phyloP scores from a whole-genome alignment of 2,797 vertebrate species.

The Podargus strigoides region DNA sequence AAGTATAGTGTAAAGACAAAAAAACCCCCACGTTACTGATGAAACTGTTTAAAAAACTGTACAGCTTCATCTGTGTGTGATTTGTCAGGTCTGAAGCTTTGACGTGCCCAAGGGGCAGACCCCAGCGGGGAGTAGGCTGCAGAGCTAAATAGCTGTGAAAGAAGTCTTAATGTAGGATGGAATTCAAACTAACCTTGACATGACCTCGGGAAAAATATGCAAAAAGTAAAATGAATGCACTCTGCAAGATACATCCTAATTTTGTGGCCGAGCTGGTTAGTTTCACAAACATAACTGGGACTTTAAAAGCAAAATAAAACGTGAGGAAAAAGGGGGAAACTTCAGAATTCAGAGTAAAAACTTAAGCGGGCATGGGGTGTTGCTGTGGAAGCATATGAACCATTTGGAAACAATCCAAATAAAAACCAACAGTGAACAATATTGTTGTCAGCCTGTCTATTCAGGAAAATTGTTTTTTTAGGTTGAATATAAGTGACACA shows the following conservation, averaged over 20 bases:
- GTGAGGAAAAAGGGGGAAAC: conserved; percentile 67
- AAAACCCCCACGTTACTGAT: conserved; percentile 62
- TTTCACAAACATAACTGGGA: conserved; percentile 80
- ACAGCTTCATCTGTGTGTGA: conserved; percentile 85
- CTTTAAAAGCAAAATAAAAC: conserved; percentile 77
- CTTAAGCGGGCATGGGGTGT: conserved; percentile 69
- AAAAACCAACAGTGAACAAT: conserved; percentile 84
- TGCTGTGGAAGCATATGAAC: conserved; percentile 82
- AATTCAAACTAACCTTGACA: conserved; percentile 85
- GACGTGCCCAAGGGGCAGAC: conserved; percentile 82
- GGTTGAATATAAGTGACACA: conserved; percentile 84
- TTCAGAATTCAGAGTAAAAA: conserved; percentile 72
- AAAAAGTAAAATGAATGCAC: conserved; percentile 84
- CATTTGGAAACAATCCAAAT: conserved; percentile 86
- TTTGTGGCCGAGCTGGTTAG: conserved; percentile 79
- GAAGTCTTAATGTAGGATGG: conserved; percentile 85
- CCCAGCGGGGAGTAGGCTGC: conserved; percentile 81
- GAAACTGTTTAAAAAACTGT: conserved; percentile 81
- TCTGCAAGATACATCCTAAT: conserved; percentile 85
- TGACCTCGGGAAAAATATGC: conserved; percentile 85
- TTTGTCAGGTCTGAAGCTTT: conserved; percentile 85
- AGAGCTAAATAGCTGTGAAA: conserved; percentile 84
- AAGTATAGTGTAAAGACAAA: background rate
- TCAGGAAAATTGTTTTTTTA: conserved; percentile 80
- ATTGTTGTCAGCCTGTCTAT: conserved; percentile 86